Base-by-base conservation (phyloP, 2,113 vertebrate genomes). In the Etheostoma spectabile region DNA sequence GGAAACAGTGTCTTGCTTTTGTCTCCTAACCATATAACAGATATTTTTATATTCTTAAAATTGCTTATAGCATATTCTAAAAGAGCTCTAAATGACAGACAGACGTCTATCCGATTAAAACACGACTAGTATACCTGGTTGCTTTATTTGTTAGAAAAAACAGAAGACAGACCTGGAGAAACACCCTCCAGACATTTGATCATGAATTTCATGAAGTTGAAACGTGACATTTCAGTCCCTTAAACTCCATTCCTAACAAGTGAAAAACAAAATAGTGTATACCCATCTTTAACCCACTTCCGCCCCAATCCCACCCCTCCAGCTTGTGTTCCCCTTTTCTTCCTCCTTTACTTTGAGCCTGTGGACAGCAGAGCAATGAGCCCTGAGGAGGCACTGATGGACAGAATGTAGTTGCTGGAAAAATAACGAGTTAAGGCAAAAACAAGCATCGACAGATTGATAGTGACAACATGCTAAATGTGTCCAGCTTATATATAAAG, bases 291-390 rank as follows among this genome's bases (percentile, higher is more conserved):
- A 42, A 45, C 75, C 63, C 77, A 30, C 27, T 18, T 4, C 46
- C 62, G 45, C 42, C 16, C 51, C 35, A 42, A 11, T 45, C 81
- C 67, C 61, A 51, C 27, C 56, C 35, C 46, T 70, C 14, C 42
- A 30, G 21, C 48, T 60, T 64, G 24, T 22, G 24, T 35, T 22
- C 33, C 18, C 19, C 5, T 61, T 67, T 24, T 72, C 18, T 27
- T 74, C 45, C 27, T 71, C 24, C 4, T 88, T 96, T 96, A 99
- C 86, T 99, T 99, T 79, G 98, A 99, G 77, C 98, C 98, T 0
- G 98, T 99, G 14, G 98, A 99, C 3, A 99, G 95, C 91, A 99
- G 94, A 83, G 98, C 98, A 35, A 99, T 99, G 87, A 99, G 95
- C 67, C 98, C 98, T 6, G 98, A 99, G 0, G 98, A 97, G 84